Percentiles rank a stretch among this genome's conserved stretches.
Evolutionary conservation across 2,797 vertebrate species (phyloP).

Genomic region (Phaenicophaeus curvirostris): DNA sequence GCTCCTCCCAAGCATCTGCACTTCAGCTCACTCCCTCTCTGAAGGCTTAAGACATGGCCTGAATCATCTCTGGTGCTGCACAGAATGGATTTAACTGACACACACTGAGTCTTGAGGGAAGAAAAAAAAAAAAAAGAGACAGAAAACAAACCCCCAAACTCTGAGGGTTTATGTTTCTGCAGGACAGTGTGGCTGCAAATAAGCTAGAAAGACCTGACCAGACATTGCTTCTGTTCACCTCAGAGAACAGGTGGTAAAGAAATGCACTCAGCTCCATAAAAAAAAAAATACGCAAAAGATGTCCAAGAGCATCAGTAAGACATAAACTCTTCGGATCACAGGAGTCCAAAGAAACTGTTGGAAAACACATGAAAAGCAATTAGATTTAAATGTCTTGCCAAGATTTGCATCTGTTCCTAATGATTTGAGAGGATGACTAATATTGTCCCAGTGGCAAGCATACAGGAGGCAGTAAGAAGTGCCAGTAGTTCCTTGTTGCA

Average conservation of each 20-base stretch:
- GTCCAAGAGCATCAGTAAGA: conserved; percentile 55
- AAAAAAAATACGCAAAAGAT: conserved; percentile 69
- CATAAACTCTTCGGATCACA: conserved; percentile 66
- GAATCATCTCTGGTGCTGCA: background rate
- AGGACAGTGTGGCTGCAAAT: background rate
- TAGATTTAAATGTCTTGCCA: background rate
- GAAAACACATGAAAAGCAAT: background rate
- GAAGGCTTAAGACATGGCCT: background rate
- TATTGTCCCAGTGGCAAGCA: background rate
- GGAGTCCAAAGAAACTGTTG: conserved; percentile 74
- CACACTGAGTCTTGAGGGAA: background rate
- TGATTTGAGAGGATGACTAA: background rate
- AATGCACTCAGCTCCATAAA: conserved; percentile 72
- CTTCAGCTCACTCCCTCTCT: background rate
- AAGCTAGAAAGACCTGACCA: background rate
- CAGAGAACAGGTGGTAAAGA: background rate
- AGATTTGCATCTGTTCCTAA: background rate
- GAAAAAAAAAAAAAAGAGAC: background rate
- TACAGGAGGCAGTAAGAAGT: background rate
- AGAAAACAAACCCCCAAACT: background rate
- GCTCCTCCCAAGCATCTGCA: background rate
- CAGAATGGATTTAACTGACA: background rate
- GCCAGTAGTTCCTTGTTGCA: background rate
- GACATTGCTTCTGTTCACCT: background rate
- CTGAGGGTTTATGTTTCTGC: background rate